Evolutionary conservation across 1,140 invertebrate genomes (phyloP).

Genomic region (Formica selysi): DNA sequence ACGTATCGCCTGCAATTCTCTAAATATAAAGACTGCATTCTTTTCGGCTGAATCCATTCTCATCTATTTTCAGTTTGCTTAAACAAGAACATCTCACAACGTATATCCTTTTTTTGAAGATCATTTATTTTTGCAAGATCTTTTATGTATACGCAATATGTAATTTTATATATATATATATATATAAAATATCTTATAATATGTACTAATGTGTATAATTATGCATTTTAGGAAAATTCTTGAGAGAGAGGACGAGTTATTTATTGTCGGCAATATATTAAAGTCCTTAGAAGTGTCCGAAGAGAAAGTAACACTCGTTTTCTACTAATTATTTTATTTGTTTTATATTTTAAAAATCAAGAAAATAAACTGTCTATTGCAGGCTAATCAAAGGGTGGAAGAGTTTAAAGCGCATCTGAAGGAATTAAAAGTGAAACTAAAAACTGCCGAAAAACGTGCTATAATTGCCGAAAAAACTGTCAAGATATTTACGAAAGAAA

Average conservation of each 20-base stretch:
- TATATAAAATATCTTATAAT: not conserved
- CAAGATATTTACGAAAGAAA: conserved; percentile 94
- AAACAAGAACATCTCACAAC: not conserved
- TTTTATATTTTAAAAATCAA: not conserved
- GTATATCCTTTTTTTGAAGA: not conserved
- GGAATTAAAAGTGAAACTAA: conserved; percentile 90
- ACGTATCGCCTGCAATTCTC: conserved; percentile 78
- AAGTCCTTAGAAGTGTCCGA: conserved; percentile 99
- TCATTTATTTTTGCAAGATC: not conserved
- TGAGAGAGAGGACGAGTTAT: conserved; percentile 99
- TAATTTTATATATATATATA: not conserved
- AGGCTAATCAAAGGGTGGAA: conserved; percentile 94
- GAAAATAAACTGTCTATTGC: conserved; percentile 61
- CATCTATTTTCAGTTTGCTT: conserved; percentile 39
- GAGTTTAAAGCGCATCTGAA: conserved; percentile 93
- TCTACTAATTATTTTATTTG: not conserved
- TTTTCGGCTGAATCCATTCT: conserved; percentile 32
- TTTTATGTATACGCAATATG: not conserved
- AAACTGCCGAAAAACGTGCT: conserved; percentile 93
- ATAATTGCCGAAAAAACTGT: conserved; percentile 94
- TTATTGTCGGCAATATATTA: conserved; percentile 99
- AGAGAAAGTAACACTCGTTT: conserved; percentile 94
- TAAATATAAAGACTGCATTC: conserved; percentile 47
- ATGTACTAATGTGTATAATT: conserved; percentile 15
- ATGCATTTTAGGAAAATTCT: conserved; percentile 95